A percentile compares a stretch with the other conserved stretches of the same genome.
Evolutionary conservation across 2,113 vertebrate species (phyloP).

Genomic region (Perccottus glenii): DNA sequence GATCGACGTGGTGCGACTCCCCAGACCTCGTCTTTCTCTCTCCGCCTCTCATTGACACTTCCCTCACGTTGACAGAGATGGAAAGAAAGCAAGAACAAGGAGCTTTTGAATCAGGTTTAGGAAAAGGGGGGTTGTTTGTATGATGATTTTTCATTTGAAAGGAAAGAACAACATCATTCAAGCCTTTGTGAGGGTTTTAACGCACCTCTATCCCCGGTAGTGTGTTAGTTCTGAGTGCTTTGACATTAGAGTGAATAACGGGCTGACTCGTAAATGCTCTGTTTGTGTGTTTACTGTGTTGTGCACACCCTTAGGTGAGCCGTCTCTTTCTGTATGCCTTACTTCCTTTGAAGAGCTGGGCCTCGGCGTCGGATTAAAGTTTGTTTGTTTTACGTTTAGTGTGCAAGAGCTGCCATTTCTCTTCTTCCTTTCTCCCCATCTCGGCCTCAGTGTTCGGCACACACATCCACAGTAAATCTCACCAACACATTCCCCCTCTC

Average conservation of each 20-base stretch:
- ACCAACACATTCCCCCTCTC: constrained; percentile 40
- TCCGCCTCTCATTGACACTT: constrained; percentile 66
- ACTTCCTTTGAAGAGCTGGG: constrained; percentile 76
- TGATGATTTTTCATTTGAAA: constrained; percentile 75
- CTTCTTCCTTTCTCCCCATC: constrained; percentile 42
- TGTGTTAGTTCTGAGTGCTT: constrained; percentile 73
- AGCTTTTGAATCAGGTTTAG: constrained; percentile 48
- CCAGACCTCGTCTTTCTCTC: constrained; percentile 66
- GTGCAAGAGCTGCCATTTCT: constrained; percentile 76
- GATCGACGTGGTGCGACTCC: constrained; percentile 77
- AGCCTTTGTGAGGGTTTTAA: constrained; percentile 67
- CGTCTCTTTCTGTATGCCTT: constrained; percentile 40
- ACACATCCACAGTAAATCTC: constrained; percentile 58
- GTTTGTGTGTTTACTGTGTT: constrained; percentile 76
- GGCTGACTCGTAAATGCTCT: constrained; percentile 74
- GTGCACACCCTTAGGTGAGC: constrained; percentile 70
- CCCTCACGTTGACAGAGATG: constrained; percentile 73
- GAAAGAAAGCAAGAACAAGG: constrained; percentile 70
- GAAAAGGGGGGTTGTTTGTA: constrained; percentile 56
- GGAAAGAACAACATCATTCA: constrained; percentile 76
- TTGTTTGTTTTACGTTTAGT: constrained; percentile 83
- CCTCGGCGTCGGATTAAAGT: constrained; percentile 76
- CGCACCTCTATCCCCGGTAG: constrained; percentile 67
- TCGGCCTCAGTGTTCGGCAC: constrained; percentile 27
- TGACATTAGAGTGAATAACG: constrained; percentile 77